Conservation (phyloP, 2,888 invertebrate species). For the Amiota communis region DNA sequence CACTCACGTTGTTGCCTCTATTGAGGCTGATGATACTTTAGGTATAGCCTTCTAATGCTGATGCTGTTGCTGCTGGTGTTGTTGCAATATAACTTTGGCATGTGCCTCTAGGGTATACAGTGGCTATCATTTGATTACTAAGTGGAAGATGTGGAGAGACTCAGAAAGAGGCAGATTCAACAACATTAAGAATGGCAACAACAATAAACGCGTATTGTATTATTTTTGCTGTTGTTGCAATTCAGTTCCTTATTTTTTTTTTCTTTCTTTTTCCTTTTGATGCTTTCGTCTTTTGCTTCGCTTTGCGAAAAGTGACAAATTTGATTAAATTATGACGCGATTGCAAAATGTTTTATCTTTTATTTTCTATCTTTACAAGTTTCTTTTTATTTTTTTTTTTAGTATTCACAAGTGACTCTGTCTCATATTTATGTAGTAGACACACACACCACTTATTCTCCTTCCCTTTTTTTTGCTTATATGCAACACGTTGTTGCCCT, state of each 20-base stretch:
- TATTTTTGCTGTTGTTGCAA: not conserved
- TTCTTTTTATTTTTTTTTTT: too few relatives aligned
- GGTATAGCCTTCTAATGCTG: too few relatives aligned
- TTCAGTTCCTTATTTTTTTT: too few relatives aligned
- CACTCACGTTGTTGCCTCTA: not conserved
- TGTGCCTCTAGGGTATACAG: not conserved
- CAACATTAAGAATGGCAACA: too few relatives aligned
- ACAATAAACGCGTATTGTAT: too few relatives aligned
- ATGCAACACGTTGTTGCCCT: too few relatives aligned
- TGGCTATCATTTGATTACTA: not conserved
- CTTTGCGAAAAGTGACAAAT: slow-evolving; percentile 60
- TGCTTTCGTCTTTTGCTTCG: not conserved
- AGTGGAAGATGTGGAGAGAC: too few relatives aligned
- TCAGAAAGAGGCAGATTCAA: too few relatives aligned
- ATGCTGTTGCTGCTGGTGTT: not conserved
- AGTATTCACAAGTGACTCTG: too few relatives aligned
- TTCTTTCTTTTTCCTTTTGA: not conserved
- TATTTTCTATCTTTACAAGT: slow-evolving; percentile 27
- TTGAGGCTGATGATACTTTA: not conserved
- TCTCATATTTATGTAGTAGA: too few relatives aligned
- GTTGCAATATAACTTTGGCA: not conserved
- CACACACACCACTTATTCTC: too few relatives aligned
- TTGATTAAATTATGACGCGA: slow-evolving; percentile 66
- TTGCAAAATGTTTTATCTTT: slow-evolving; percentile 65
- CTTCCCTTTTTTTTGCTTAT: too few relatives aligned